Evolutionary conservation across 2,888 invertebrate species (phyloP), one percentile per base, ranked within the genome.

Genomic region (Drosophila mimetica): DNA sequence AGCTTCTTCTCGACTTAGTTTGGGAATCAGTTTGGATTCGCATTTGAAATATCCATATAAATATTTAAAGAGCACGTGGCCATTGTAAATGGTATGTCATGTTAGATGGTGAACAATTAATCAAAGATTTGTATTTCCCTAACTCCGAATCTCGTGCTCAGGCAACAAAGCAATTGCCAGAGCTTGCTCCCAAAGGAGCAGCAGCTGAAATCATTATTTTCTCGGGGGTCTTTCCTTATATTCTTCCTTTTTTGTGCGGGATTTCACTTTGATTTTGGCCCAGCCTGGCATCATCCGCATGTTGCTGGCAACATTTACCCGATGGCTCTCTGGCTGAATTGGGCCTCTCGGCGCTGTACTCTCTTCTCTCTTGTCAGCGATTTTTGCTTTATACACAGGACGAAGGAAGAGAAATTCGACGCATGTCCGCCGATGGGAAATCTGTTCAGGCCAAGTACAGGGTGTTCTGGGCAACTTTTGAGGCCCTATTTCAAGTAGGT

Each of bases 61-160:
- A 83, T 83, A 88, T 86, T 83, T 82, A 88, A 83, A 83, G 79
- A 83, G 82, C 86, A 71, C 77, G 77, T 83, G 86, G 88, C 86
- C 67, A 74, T 87, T 87, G 86, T 82, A 82, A 82, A 82, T 82
- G 86, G 88, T 82, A 76, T 85, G 82, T 76, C 86, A 65, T 82
- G 82, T 88, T 77, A 66, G 71, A 63, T 54, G 83, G 70, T 59
- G 65, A 59, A 79, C 88, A 83, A 83, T 88, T 83, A 83, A 83
- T 83, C 82, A 83, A 83, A 86, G 83, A 88, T 86, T 88, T 83
- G 76, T 71, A 77, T 69, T 75, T 84, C 59, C 70, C 60, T 20
- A 58, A 55, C 71, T 51, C 46, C 51, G 48, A 28, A 18, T 37
- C 48, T 1, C 41, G 37, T 44, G n/a, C 32, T 22, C 34, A 8